Conservation (phyloP, 1,140 invertebrate species). For the Drepana arcuata region DNA sequence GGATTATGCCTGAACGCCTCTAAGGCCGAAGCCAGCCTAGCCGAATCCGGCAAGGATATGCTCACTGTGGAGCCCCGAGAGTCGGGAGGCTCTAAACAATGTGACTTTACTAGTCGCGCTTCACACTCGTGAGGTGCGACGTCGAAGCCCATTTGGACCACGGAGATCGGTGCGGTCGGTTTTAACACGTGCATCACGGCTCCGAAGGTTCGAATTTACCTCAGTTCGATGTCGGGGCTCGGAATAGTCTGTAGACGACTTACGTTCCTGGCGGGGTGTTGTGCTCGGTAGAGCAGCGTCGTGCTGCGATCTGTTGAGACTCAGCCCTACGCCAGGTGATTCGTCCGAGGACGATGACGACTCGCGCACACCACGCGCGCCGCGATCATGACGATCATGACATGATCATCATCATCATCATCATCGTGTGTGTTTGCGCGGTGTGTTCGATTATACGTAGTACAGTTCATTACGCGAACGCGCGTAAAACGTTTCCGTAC, state of each 20-base stretch:
- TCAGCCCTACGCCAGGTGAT: slow-evolving; percentile 1
- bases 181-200: slow-evolving; percentile 8
- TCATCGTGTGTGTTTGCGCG: too few species aligned
- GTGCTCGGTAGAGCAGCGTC: slow-evolving; percentile 1
- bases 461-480: too few species aligned
- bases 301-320: slow-evolving; percentile 1
- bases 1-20: slow-evolving; percentile 89
- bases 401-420: too few species aligned
- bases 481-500: too few species aligned
- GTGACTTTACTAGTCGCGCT: slow-evolving; percentile 74
- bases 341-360: slow-evolving; percentile 1
- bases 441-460: too few species aligned
- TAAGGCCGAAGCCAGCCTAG: slow-evolving; percentile 82
- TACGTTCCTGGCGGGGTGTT: slow-evolving; percentile 24
- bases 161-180: slow-evolving; percentile 51
- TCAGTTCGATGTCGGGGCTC: slow-evolving; percentile 75
- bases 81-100: slow-evolving; percentile 1
- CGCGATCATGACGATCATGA: too few species aligned
- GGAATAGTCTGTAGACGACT: slow-evolving; percentile 77
- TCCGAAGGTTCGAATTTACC: slow-evolving; percentile 35
- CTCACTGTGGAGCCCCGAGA: slow-evolving; percentile 50
- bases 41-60: slow-evolving; percentile 70
- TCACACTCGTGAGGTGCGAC: slow-evolving; percentile 84
- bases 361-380: too few species aligned
- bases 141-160: slow-evolving; percentile 85